These are phyloP conservation scores for Teinopalpus imperialis DNA, from an alignment of 2,888 invertebrate species.

Conservation along the genomic window DNA sequence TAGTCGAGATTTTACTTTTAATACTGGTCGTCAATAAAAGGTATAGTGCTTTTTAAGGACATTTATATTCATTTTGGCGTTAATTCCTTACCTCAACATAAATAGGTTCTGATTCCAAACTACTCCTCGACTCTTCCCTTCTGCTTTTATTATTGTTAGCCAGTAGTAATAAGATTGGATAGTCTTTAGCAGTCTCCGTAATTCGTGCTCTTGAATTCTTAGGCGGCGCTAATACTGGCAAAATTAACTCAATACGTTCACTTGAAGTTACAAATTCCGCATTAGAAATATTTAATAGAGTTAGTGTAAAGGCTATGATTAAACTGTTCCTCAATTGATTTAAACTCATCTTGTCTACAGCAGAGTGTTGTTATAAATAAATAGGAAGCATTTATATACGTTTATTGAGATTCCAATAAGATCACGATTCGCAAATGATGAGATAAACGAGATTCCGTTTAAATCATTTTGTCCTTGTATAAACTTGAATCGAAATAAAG, in stretches of 20 bases:
- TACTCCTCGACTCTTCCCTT: constrained; percentile 30
- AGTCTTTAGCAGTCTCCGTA: constrained; percentile 64
- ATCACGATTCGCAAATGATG: constrained; percentile 55
- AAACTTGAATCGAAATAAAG: neutral
- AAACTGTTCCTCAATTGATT: constrained; percentile 25
- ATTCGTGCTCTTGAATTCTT: constrained; percentile 41
- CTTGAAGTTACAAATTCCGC: neutral
- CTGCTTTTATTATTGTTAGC: constrained; percentile 38
- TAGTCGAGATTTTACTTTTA: no score
- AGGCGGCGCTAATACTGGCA: constrained; percentile 56
- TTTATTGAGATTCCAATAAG: constrained; percentile 45
- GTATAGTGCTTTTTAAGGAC: no score
- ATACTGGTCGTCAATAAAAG: no score
- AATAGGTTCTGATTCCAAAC: constrained; percentile 48
- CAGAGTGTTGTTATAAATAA: constrained; percentile 47
- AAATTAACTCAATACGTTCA: constrained; percentile 42
- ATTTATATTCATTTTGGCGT: no score
- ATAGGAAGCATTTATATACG: constrained; percentile 61
- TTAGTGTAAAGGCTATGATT: neutral
- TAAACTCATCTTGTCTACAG: constrained; percentile 48
- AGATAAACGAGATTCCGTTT: constrained; percentile 33
- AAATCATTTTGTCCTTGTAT: constrained; percentile 30
- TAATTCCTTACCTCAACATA: constrained; percentile 67
- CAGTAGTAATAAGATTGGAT: constrained; percentile 55
- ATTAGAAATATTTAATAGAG: neutral